Base-by-base conservation (phyloP, 2,888 invertebrate species). In the Stenurella melanura region DNA sequence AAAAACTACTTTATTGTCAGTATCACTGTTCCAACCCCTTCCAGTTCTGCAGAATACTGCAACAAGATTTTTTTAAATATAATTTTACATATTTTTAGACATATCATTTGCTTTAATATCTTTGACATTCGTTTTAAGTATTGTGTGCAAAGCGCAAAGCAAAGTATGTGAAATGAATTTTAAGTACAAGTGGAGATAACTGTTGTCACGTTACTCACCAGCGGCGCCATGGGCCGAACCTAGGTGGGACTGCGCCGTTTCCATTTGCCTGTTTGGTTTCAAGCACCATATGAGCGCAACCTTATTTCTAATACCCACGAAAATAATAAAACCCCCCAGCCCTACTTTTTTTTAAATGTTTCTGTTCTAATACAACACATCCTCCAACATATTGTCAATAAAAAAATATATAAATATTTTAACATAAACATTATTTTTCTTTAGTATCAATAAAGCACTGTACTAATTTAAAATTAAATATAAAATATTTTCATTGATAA, bases 181-280 rank as follows among this genome's bases (percentile, higher is more conserved):
- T 68, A 77, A 77, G 77, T 75, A 80, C 79, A 68, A 83, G 76
- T 84, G 84, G 84, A 83, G 83, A 83, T 81, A 85, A 85, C 83
- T 85, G 83, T 83, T 80, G 76, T 83, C 81, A 82, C 85, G 85
- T 87, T 89, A 90, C 90, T 90, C 90, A 90, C 90, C 89, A 87
- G 86, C 88, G 89, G 89, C 89, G 89, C 88, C 89, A 86, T 83
- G 87, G 88, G 89, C 88, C 88, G 88, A 89, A 88, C 89, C 88
- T 88, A 89, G 89, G 86, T 83, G 87, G 89, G 87, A 88, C 89
- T 89, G 89, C 89, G 89, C 88, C 88, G 89, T 86, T 86, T 88
- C 90, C 90, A 89, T 90, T 85, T 86, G 87, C 90, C 90, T 90
- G 89, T 89, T 90, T 88, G 88, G 89, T 89, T 89, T 89, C 88